Base-by-base conservation (phyloP, 2,797 vertebrate genomes). In the Cirrhinus mrigala region DNA sequence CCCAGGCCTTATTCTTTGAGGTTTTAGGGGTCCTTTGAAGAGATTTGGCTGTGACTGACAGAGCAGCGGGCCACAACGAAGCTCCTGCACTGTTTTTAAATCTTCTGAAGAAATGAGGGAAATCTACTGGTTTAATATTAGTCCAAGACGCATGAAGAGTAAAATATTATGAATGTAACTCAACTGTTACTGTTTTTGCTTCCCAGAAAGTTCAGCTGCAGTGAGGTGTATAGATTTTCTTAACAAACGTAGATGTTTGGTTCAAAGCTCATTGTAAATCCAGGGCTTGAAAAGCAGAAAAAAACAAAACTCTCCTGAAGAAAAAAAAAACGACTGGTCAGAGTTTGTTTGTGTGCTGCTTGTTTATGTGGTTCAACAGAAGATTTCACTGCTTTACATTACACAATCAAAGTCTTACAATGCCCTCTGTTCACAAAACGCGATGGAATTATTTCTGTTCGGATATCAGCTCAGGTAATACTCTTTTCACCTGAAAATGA, bases 1-100 rank as follows among this genome's bases (percentile, higher is more conserved):
- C 46, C 56, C 56, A 40, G 73, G 54, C 56, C 50, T 69, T 27
- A 52, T 86, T 86, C 60, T 60, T 82, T 54, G 44, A 81, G n/a
- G 73, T 27, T 84, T 58, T 22, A 15, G 74, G 44, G 82, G 1
- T 66, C n/a, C 48, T 83, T 68, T 62, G 24, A 82, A 76, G 16
- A 78, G 81, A 64, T 77, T 71, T 76, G 48, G 40, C 68, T 27
- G 9, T 64, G 75, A 60, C 40, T 79, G 80, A 78, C 50, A 40
- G 73, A 46, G 54, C 71, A 16, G 40, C 22, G 6, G 60, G 71
- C 27, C 7, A 1, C 27, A 40, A 29, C 64, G 44, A 64, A 12
- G 15, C 56, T 73, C 54, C 80, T 7, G 22, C 4, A 0, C 18
- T 22, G 68, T 22, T 82, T 82, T 62, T 50, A 16, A n/a, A 46